phyloP scores from a whole-genome alignment of 2,797 vertebrate species.

The Ceyx erithaca region DNA sequence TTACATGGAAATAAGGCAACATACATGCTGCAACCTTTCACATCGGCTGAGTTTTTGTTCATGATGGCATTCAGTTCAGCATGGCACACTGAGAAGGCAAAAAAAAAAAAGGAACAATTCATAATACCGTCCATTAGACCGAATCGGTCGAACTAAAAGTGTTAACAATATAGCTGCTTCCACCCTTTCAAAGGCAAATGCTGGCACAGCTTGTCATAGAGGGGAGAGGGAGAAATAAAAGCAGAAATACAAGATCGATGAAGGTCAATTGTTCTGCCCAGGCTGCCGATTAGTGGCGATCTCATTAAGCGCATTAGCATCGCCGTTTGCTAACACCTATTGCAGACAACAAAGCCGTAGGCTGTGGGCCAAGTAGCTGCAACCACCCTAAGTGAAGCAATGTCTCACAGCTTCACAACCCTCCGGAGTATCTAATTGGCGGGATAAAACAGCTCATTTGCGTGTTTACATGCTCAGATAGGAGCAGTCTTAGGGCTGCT shows the following conservation, averaged over 20 bases:
- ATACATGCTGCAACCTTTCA: conserved; percentile 94
- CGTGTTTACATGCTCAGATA: conserved; percentile 58
- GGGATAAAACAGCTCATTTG: conserved; percentile 70
- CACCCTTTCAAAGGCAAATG: conserved; percentile 59
- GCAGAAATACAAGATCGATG: conserved; percentile 56
- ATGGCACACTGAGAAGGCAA: conserved; percentile 87
- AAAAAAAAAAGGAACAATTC: neutral
- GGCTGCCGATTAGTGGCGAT: conserved; percentile 45
- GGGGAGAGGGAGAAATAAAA: conserved; percentile 58
- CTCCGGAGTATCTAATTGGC: conserved; percentile 59
- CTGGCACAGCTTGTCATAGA: conserved; percentile 49
- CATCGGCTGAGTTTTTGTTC: conserved; percentile 95
- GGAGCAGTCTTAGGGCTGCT: neutral
- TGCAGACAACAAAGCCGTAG: conserved; percentile 59
- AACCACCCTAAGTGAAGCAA: conserved; percentile 44
- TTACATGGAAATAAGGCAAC: conserved; percentile 96
- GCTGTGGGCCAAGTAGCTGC: conserved; percentile 64
- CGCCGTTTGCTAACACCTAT: conserved; percentile 58
- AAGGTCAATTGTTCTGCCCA: conserved; percentile 53
- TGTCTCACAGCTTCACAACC: conserved; percentile 69
- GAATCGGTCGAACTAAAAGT: conserved; percentile 42
- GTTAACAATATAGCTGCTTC: conserved; percentile 36
- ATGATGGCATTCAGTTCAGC: conserved; percentile 96
- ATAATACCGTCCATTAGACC: conserved; percentile 31
- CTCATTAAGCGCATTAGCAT: conserved; percentile 34